Evolutionary conservation across 2,113 vertebrate species (phyloP).

Genomic region (Anguilla rostrata): DNA sequence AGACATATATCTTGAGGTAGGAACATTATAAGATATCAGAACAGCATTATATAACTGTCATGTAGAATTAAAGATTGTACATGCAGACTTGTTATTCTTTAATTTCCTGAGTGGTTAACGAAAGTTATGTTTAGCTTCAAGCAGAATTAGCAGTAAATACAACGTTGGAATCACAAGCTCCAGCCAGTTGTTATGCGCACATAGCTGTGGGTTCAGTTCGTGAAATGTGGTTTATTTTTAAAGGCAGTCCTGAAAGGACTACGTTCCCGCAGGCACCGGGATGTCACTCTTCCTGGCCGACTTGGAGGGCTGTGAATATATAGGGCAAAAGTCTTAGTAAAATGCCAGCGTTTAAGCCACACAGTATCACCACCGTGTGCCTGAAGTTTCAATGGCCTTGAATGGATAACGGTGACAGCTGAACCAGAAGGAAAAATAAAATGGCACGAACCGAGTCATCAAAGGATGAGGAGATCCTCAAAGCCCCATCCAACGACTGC

Average conservation of each 20-base stretch:
- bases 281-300: background rate
- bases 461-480: constrained; percentile 6
- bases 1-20: background rate
- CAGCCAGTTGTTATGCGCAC: background rate
- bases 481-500: background rate
- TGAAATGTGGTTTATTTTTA: constrained; percentile 3
- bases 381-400: background rate
- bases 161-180: background rate
- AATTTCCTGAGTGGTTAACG: background rate
- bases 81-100: background rate
- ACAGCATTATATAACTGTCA: background rate
- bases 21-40: background rate
- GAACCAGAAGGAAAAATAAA: background rate
- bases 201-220: background rate
- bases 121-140: background rate
- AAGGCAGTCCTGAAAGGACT: background rate
- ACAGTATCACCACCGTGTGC: background rate
- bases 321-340: background rate
- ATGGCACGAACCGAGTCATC: background rate
- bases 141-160: background rate
- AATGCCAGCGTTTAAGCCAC: background rate
- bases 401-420: background rate
- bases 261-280: background rate
- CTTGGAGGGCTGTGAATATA: background rate
- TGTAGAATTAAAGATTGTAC: background rate